These are phyloP conservation scores for Euura saliciscinereae DNA, from an alignment of 1,140 invertebrate species.

Conservation along the genomic window DNA sequence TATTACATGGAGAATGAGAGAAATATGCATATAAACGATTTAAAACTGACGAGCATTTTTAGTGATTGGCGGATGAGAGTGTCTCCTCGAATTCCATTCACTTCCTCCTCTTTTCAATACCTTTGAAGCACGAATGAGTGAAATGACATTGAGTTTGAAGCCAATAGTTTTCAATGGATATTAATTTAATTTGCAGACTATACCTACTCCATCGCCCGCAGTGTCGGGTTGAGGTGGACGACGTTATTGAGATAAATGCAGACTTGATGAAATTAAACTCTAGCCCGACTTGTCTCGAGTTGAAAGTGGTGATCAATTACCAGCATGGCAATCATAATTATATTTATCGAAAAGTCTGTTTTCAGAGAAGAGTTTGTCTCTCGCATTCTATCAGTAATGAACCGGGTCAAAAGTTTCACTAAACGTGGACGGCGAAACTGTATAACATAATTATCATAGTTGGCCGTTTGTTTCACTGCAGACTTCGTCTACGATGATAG, in stretches of 20 bases:
- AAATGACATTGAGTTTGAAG: too few species aligned
- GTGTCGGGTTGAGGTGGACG: background rate
- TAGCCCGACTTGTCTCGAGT: slow-evolving; percentile 36
- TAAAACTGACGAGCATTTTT: too few species aligned
- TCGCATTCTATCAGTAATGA: slow-evolving; percentile 32
- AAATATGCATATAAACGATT: too few species aligned
- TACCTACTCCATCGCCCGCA: too few species aligned
- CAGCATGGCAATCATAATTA: background rate
- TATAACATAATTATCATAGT: slow-evolving; percentile 36
- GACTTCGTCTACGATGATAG: background rate
- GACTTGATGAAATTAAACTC: slow-evolving; percentile 42
- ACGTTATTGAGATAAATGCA: slow-evolving; percentile 26
- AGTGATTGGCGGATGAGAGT: too few species aligned
- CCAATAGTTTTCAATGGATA: too few species aligned
- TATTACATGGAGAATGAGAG: background rate
- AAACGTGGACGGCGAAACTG: slow-evolving; percentile 32
- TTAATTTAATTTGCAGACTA: too few species aligned
- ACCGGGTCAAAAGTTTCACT: slow-evolving; percentile 38
- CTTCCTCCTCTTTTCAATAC: too few species aligned
- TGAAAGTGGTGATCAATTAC: slow-evolving; percentile 30
- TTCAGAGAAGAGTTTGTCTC: background rate
- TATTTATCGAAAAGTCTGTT: background rate
- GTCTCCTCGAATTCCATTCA: too few species aligned
- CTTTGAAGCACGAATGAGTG: too few species aligned
- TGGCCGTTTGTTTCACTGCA: slow-evolving; percentile 20